phyloP scores from a whole-genome alignment of 2,113 vertebrate species.

The Pteronura brasiliensis region DNA sequence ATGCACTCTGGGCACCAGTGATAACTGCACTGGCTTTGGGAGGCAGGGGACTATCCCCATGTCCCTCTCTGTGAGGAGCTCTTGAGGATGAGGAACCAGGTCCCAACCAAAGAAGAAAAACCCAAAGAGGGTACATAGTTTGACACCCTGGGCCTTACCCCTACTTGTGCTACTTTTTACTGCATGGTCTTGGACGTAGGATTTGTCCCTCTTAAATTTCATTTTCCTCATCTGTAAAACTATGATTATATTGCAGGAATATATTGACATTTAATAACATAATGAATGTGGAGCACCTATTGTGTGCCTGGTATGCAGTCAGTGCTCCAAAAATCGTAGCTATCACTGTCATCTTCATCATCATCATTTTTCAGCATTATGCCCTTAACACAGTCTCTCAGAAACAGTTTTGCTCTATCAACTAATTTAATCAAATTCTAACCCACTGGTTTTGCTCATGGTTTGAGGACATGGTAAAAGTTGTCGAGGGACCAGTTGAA shows the following conservation, averaged over 20 bases:
- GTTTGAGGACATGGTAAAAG: not conserved
- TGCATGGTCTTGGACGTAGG: not conserved
- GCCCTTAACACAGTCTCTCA: not conserved
- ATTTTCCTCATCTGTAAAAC: not conserved
- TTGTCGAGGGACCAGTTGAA: not conserved
- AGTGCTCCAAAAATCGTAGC: not conserved
- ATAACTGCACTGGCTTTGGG: not conserved
- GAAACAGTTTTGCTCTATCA: not conserved
- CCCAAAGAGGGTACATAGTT: not conserved
- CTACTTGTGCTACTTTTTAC: not conserved
- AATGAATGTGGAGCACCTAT: not conserved
- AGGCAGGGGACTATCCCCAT: too few species aligned
- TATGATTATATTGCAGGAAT: not conserved
- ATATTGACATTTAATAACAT: not conserved
- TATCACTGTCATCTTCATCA: not conserved
- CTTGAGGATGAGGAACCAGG: not conserved
- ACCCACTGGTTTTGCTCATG: not conserved
- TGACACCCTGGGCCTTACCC: not conserved
- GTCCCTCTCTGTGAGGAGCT: not conserved
- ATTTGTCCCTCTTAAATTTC: not conserved
- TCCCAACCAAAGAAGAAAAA: not conserved
- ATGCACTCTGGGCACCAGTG: fast-evolving
- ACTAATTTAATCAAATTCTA: not conserved
- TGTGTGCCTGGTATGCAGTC: not conserved
- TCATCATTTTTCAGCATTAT: not conserved